Percentiles rank a stretch among this genome's conserved stretches.
Conservation (phyloP, 2,797 vertebrate genomes). For the Scolopax bukidnonensis region DNA sequence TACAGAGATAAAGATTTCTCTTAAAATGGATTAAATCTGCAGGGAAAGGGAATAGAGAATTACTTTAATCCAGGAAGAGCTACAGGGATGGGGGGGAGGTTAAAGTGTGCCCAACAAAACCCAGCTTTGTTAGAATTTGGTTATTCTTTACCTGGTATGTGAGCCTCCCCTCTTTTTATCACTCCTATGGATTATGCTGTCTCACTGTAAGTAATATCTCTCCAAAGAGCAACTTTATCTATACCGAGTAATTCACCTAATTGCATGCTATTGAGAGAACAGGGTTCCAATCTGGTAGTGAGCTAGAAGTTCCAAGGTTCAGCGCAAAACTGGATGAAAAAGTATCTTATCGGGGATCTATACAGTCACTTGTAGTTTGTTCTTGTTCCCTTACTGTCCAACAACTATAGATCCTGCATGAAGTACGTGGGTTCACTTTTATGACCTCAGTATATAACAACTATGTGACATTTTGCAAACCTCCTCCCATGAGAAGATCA, state of each 20-base stretch:
- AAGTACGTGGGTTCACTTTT: neutral
- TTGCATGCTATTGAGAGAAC: conserved; percentile 50
- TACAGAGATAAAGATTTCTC: neutral
- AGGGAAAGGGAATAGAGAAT: neutral
- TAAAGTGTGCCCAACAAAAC: neutral
- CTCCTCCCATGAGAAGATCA: neutral
- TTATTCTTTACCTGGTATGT: neutral
- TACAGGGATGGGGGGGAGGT: neutral
- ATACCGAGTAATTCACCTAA: conserved; percentile 49
- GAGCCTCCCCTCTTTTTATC: conserved; percentile 20
- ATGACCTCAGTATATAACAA: neutral
- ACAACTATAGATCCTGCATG: neutral
- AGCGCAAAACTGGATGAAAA: conserved; percentile 14
- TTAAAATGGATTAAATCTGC: neutral
- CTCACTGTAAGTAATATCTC: conserved; percentile 3
- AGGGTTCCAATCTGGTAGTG: neutral
- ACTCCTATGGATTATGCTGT: neutral
- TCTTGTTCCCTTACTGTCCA: conserved; percentile 6
- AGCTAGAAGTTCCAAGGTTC: conserved; percentile 56
- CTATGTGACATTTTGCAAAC: neutral
- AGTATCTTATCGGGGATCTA: conserved; percentile 52
- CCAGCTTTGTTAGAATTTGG: neutral
- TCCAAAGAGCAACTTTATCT: conserved; percentile 52
- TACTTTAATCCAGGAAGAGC: neutral
- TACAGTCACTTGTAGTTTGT: conserved; percentile 13